Evolutionary conservation across 30 jellyfish, hydroid and myxozoan species (phyloP).

Genomic region (Turritopsis dohrnii): DNA sequence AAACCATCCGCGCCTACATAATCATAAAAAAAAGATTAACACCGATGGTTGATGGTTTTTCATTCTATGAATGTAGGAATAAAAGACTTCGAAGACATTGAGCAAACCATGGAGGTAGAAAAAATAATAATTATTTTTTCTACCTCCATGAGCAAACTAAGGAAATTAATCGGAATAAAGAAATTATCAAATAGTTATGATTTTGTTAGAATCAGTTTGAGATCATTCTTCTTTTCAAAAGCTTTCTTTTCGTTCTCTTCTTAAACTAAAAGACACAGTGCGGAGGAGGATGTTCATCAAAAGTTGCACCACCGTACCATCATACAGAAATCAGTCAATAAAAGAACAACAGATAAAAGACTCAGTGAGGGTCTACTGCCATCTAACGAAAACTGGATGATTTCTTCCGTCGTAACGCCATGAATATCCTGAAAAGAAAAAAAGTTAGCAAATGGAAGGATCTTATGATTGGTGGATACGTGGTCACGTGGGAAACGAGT

Average conservation of each 20-base stretch:
- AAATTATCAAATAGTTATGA: no score
- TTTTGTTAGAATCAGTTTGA: no score
- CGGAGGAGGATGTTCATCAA: background rate
- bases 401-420: background rate
- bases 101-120: no score
- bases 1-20: background rate
- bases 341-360: constrained; percentile 36
- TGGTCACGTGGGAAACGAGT: no score
- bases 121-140: no score
- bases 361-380: constrained; percentile 44
- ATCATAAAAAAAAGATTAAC: no score
- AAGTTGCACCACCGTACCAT: constrained; percentile 31
- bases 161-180: no score
- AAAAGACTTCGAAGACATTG: background rate
- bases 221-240: no score
- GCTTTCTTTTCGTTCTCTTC: no score
- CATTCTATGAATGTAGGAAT: background rate
- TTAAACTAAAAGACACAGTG: no score
- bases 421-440: background rate
- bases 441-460: background rate
- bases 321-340: constrained; percentile 59
- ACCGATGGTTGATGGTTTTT: background rate
- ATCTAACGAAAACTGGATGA: constrained; percentile 59
- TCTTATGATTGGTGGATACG: background rate
- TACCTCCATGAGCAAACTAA: no score